Conservation (phyloP, 1,140 invertebrate genomes). For the Bradysia coprophila region DNA sequence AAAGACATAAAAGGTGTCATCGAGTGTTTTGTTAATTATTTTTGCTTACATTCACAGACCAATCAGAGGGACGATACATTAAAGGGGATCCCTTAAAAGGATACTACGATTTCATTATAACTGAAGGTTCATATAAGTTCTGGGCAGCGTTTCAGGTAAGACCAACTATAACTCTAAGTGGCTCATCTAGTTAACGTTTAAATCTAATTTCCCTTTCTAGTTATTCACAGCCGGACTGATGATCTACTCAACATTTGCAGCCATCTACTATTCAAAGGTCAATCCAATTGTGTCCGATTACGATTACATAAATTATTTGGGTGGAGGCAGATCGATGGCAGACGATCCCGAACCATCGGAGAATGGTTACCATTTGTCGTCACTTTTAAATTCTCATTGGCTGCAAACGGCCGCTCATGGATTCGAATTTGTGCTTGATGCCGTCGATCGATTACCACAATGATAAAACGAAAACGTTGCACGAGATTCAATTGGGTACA, state of each 20-base stretch:
- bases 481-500: too few relatives aligned
- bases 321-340: slow-evolving; percentile 29
- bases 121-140: slow-evolving; percentile 70
- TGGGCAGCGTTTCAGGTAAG: slow-evolving; percentile 66
- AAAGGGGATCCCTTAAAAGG: slow-evolving; percentile 47
- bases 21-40: too few relatives aligned
- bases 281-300: slow-evolving; percentile 55
- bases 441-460: slow-evolving; percentile 22
- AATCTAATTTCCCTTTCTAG: slow-evolving; percentile 27
- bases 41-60: too few relatives aligned
- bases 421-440: slow-evolving; percentile 18
- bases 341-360: slow-evolving; percentile 20
- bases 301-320: slow-evolving; percentile 48
- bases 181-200: neutral
- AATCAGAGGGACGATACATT: slow-evolving; percentile 21
- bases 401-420: slow-evolving; percentile 15
- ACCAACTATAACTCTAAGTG: neutral
- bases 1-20: too few relatives aligned
- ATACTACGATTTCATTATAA: slow-evolving; percentile 69
- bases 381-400: slow-evolving; percentile 7
- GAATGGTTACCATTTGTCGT: slow-evolving; percentile 5
- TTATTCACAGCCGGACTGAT: slow-evolving; percentile 54
- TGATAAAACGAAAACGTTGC: too few relatives aligned
- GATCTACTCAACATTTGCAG: slow-evolving; percentile 63
- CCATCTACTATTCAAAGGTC: slow-evolving; percentile 70